Evolutionary conservation across 2,888 invertebrate species (phyloP).

Genomic region (Netelia inedita): DNA sequence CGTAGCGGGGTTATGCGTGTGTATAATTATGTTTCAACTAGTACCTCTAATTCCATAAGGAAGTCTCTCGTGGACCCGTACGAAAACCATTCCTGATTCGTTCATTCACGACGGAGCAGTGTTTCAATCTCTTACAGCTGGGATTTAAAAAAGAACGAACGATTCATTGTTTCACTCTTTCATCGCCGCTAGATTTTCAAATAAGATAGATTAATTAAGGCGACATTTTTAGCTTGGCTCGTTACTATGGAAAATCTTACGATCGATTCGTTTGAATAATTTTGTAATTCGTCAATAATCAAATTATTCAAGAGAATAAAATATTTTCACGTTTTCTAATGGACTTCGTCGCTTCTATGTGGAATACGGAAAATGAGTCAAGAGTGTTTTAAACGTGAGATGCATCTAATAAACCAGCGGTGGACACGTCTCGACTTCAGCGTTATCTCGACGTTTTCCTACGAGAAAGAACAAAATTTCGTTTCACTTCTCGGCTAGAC

Average conservation of each 20-base stretch:
- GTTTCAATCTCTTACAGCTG: no score
- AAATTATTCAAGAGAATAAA: no score
- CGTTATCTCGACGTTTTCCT: constrained; percentile 11
- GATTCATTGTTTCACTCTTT: no score
- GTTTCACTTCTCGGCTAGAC: not conserved
- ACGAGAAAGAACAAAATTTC: constrained; percentile 14
- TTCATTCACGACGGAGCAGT: constrained; percentile 2
- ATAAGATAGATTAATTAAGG: no score
- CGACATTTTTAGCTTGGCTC: no score
- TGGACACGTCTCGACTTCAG: not conserved
- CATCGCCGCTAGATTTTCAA: no score
- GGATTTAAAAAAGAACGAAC: no score
- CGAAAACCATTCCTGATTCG: constrained; percentile 6
- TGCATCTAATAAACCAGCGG: not conserved
- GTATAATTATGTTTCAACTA: constrained; percentile 39
- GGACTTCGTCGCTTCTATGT: not conserved
- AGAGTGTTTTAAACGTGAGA: not conserved
- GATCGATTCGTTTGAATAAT: no score
- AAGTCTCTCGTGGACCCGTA: not conserved
- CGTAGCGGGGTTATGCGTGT: not conserved
- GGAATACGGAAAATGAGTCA: not conserved
- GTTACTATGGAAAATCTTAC: no score
- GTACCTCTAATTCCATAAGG: constrained; percentile 47
- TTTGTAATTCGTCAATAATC: no score
- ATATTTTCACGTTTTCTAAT: no score